Evolutionary conservation across 2,888 invertebrate species (phyloP).

Genomic region (Xestia ashworthii): DNA sequence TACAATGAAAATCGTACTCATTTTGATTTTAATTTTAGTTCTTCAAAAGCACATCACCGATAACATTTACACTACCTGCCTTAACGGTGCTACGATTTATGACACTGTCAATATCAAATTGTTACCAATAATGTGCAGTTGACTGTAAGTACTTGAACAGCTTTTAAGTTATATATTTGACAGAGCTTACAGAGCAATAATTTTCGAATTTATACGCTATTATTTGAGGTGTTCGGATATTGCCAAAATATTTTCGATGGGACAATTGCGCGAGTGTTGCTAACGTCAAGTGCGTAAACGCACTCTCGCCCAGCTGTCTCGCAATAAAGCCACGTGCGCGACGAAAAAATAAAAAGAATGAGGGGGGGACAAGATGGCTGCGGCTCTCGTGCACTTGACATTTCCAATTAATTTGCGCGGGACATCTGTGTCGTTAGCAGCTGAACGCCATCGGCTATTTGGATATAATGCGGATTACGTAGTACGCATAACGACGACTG

Average conservation of each 20-base stretch:
- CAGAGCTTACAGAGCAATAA: not conserved
- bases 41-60: not conserved
- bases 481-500: constrained; percentile 72
- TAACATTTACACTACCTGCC: not conserved
- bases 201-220: constrained; percentile 18
- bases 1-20: constrained; percentile 2
- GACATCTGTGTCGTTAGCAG: constrained; percentile 89
- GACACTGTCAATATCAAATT: not conserved
- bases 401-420: constrained; percentile 90
- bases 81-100: not conserved
- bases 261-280: constrained; percentile 65
- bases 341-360: constrained; percentile 82
- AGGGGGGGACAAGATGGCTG: constrained; percentile 85
- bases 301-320: constrained; percentile 87
- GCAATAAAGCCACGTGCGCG: constrained; percentile 87
- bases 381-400: constrained; percentile 87
- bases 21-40: too few relatives aligned
- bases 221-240: constrained; percentile 33
- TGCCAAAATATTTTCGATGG: constrained; percentile 51
- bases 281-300: constrained; percentile 78
- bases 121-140: not conserved
- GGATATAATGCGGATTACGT: constrained; percentile 85
- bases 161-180: not conserved
- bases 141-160: not conserved
- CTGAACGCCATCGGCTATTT: constrained; percentile 83